phyloP scores from a whole-genome alignment of 2,113 vertebrate genomes.

The Grus americana region DNA sequence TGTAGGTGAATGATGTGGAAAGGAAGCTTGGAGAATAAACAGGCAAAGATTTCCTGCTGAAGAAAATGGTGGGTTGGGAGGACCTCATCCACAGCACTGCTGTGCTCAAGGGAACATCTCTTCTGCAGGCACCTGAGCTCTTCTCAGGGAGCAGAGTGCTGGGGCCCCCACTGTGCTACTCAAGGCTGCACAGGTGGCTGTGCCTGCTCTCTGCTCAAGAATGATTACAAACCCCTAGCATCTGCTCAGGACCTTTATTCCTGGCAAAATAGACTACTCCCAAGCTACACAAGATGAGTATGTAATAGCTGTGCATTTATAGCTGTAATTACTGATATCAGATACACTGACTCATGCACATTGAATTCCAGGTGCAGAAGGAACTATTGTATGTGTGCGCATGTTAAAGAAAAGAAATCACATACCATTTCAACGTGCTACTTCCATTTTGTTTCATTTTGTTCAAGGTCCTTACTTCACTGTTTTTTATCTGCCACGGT shows the following conservation, averaged over 20 bases:
- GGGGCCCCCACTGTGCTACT: fast-evolving
- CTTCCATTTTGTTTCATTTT: not conserved
- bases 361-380: slow-evolving; percentile 1
- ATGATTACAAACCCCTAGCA: not conserved
- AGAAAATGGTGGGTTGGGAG: not conserved
- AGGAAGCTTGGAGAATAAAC: not conserved
- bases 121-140: not conserved
- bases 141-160: not conserved
- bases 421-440: not conserved
- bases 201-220: fast-evolving
- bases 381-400: fast-evolving
- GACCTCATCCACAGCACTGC: not conserved
- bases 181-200: not conserved
- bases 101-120: fast-evolving
- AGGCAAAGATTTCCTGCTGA: not conserved
- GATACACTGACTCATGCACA: slow-evolving; percentile 5
- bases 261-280: not conserved
- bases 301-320: slow-evolving; percentile 18
- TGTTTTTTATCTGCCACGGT: not conserved
- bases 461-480: not conserved
- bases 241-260: not conserved
- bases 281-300: not conserved
- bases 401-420: not conserved
- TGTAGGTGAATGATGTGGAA: not conserved
- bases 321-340: not conserved